These are phyloP conservation scores for Gnathonemus echidnorhynchus DNA, from an alignment of 2,113 vertebrate species.

Conservation along the genomic window DNA sequence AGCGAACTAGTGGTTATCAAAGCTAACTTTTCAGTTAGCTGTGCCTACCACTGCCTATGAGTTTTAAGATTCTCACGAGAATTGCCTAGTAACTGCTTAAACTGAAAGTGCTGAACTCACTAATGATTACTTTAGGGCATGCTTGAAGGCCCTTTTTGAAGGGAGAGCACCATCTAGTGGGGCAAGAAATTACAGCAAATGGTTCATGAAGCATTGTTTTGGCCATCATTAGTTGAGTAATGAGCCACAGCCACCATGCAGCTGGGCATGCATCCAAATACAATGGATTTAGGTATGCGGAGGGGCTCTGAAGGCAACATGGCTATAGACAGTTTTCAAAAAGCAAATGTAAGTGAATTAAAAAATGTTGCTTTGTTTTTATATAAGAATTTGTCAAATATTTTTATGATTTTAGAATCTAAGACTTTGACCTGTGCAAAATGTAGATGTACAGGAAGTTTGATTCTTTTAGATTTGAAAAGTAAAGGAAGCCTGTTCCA, in stretches of 20 bases:
- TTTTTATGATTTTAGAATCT: background rate
- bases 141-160: background rate
- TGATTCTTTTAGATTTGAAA: background rate
- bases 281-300: background rate
- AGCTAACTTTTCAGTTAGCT: too few species aligned
- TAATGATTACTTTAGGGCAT: background rate
- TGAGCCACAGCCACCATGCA: background rate
- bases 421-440: background rate
- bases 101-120: too few species aligned
- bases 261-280: background rate
- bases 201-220: too few species aligned
- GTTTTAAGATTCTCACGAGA: too few species aligned
- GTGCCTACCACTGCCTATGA: too few species aligned
- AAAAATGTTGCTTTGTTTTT: too few species aligned
- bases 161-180: background rate
- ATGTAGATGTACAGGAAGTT: background rate
- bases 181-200: too few species aligned
- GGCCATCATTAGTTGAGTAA: background rate
- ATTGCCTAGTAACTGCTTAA: too few species aligned
- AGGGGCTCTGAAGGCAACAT: background rate
- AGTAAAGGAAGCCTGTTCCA: background rate
- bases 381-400: background rate
- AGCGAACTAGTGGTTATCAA: too few species aligned
- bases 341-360: too few species aligned
- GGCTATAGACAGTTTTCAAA: too few species aligned